Conservation (phyloP, 2,888 invertebrate species). For the Acheta domesticus region DNA sequence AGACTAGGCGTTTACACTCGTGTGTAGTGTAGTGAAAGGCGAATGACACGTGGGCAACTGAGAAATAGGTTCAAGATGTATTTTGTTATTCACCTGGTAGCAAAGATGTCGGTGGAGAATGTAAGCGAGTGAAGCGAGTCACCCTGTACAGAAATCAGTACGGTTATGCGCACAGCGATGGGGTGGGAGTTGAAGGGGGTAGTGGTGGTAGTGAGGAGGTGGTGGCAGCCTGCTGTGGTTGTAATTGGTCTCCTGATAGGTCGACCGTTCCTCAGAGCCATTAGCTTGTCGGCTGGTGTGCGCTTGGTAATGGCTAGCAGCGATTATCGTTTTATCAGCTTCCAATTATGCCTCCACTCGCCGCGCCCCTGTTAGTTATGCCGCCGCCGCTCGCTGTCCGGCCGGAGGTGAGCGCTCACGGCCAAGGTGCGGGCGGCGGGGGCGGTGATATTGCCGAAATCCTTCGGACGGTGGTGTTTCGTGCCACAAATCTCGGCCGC, state of each 20-base stretch:
- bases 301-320: not conserved
- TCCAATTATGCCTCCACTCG: constrained; percentile 8
- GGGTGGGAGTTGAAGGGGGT: too few species aligned
- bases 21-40: too few species aligned
- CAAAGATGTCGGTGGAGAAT: too few species aligned
- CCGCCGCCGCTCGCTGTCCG: not conserved
- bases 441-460: not conserved
- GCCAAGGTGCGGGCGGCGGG: not conserved
- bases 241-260: not conserved
- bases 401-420: not conserved
- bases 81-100: too few species aligned
- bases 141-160: too few species aligned
- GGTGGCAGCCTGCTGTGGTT: not conserved
- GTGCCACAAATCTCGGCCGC: too few species aligned
- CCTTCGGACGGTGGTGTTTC: too few species aligned
- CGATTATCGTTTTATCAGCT: constrained; percentile 18
- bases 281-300: not conserved
- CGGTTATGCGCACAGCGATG: too few species aligned
- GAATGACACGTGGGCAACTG: too few species aligned
- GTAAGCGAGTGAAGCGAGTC: too few species aligned
- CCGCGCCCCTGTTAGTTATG: not conserved
- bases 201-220: not conserved
- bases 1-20: too few species aligned
- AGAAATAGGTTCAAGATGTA: too few species aligned
- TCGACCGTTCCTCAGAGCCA: constrained; percentile 18